A percentile compares a stretch with the other conserved stretches of the same genome.
These are phyloP conservation scores for Cenopis cana DNA, from an alignment of 2,888 invertebrate genomes.

Conservation along the genomic window DNA sequence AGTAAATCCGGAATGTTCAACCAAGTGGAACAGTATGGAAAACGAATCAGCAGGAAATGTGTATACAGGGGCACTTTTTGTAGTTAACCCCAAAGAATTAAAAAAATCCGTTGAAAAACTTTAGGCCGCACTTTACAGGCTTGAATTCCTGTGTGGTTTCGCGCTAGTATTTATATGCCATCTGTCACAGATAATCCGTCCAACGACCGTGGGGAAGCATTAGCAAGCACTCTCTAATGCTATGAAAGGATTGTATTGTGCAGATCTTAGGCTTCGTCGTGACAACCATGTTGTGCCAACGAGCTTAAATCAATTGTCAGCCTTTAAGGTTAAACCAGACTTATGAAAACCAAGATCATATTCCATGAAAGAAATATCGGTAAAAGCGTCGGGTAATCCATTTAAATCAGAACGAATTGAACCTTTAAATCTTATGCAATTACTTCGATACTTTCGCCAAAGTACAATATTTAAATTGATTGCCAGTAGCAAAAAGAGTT, in stretches of 20 bases:
- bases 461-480: conserved; percentile 67
- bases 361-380: background rate
- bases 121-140: conserved; percentile 64
- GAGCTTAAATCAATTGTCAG: conserved; percentile 36
- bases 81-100: conserved; percentile 2
- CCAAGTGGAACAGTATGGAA: conserved; percentile 34
- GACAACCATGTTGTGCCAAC: conserved; percentile 64
- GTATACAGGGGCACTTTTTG: conserved; percentile 6
- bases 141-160: conserved; percentile 56
- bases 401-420: conserved; percentile 48
- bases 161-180: conserved; percentile 47
- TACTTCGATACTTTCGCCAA: conserved; percentile 64
- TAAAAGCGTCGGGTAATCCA: conserved; percentile 54
- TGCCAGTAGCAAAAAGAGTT: conserved; percentile 55
- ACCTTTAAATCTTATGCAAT: conserved; percentile 45
- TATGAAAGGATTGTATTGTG: conserved; percentile 73
- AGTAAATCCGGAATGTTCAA: conserved; percentile 25
- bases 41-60: conserved; percentile 28
- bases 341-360: conserved; percentile 22
- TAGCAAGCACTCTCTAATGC: conserved; percentile 62
- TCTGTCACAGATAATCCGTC: conserved; percentile 51
- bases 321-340: conserved; percentile 19
- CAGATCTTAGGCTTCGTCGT: conserved; percentile 64
- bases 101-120: conserved; percentile 39
- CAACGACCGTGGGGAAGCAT: conserved; percentile 64